Evolutionary conservation across 2,113 vertebrate genomes (phyloP), one percentile per base, ranked within the genome.

Genomic region (Stercorarius parasiticus): DNA sequence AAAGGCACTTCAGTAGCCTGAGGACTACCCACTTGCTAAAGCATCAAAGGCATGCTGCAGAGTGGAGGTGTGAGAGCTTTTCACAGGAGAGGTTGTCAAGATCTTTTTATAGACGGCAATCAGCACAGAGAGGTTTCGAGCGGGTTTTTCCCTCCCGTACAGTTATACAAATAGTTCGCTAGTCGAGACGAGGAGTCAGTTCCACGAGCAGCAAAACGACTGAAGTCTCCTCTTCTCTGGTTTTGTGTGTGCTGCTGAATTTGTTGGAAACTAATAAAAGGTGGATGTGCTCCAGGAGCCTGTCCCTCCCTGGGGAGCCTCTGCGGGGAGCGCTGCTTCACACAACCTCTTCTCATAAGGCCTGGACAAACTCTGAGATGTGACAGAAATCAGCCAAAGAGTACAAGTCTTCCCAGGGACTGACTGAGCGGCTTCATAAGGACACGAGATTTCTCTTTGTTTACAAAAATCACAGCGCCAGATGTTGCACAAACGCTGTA

Each of bases 41-140:
- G 79, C 79, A 93, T 82, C 87, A 88, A 80, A 96, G 78, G 66
- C 70, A 7, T 0, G 13, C 66, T 93, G 82, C 58, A 49, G 79
- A 90, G 71, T 38, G 74, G 85, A 96, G 82, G 67, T 86, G 67
- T 92, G 87, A 85, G 93, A 93, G 81, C 74, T 94, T 91, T 94
- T 82, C 89, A 90, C 67, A 88, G 82, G 47, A 93, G 90, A 92
- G 74, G 64, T 66, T 88, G 71, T 88, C 71, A 73, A 77, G 82
- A 86, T 88, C 82, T 66, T 86, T 88, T 88, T 86, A 82, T 61
- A 90, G 87, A 50, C 0, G 4, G 45, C 82, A 82, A 14, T 76
- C 36, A 14, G 52, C 12, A 4, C 15, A 1, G 71, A 85, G 88
- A 80, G 49, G 56, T 47, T 94, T 93, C 0, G 9, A 66, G 78